These are phyloP conservation scores for Ryuthela nishihirai DNA, from an alignment of 2,888 invertebrate species.

Conservation along the genomic window DNA sequence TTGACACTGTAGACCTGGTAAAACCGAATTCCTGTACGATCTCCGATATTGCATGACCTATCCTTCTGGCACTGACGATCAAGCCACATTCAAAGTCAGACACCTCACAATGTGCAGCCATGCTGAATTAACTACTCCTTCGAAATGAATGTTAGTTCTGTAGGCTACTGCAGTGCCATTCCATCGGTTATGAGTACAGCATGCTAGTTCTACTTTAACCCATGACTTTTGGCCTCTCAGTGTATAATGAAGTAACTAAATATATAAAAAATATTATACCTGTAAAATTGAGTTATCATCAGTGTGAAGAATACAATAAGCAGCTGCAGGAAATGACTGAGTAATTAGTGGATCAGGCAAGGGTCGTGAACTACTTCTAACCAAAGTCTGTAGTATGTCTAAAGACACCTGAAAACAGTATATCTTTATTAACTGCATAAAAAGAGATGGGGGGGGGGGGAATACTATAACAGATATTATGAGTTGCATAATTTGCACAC, in stretches of 20 bases:
- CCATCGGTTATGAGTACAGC: no score
- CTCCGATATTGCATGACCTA: no score
- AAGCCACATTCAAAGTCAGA: no score
- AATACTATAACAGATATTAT: not conserved
- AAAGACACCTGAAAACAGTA: constrained; percentile 56
- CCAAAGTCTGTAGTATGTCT: constrained; percentile 63
- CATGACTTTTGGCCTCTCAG: not conserved
- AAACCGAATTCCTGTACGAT: no score
- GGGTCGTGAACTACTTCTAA: constrained; percentile 61
- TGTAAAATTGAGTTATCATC: constrained; percentile 64
- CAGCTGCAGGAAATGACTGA: constrained; percentile 63
- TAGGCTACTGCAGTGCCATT: no score
- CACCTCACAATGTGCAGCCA: no score
- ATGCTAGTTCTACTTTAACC: not conserved
- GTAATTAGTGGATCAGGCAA: constrained; percentile 59
- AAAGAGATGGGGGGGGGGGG: not conserved
- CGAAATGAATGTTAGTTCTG: no score
- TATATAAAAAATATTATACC: constrained; percentile 43
- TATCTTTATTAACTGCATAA: not conserved
- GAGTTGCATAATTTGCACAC: no score
- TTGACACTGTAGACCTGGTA: no score
- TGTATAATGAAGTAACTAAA: not conserved
- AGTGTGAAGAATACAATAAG: constrained; percentile 61
- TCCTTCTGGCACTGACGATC: no score
- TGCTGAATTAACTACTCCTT: no score